Conservation (phyloP, 2,797 vertebrate genomes). For the Galago senegalensis region DNA sequence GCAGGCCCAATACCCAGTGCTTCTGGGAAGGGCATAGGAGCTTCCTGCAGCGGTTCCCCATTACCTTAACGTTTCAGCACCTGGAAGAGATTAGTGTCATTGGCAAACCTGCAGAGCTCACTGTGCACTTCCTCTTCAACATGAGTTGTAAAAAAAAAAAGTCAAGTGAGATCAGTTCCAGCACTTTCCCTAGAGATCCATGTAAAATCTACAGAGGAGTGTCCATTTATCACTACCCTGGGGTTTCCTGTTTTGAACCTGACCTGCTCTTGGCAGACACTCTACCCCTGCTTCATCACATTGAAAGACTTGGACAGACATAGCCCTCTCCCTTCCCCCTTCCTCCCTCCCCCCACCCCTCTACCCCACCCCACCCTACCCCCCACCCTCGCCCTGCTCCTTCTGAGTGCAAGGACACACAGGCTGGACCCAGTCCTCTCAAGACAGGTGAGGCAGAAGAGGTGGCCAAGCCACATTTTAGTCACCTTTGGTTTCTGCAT, state of each 20-base stretch:
- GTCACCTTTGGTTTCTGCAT: background rate
- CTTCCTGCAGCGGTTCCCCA: background rate
- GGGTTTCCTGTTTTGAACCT: constrained; percentile 71
- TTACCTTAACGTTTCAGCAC: constrained; percentile 15
- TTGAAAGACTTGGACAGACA: background rate
- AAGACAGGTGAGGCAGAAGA: background rate
- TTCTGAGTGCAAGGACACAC: background rate
- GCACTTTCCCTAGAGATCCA: constrained; percentile 54
- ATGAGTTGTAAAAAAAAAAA: background rate
- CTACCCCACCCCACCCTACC: background rate
- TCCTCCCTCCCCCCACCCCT: background rate
- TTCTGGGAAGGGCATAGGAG: background rate
- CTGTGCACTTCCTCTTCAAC: constrained; percentile 37
- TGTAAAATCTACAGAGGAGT: constrained; percentile 37
- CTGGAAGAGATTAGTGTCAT: constrained; percentile 73
- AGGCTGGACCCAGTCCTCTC: background rate
- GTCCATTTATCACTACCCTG: constrained; percentile 56
- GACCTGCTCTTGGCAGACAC: constrained; percentile 68
- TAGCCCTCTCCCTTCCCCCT: constrained; percentile 7
- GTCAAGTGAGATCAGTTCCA: constrained; percentile 62
- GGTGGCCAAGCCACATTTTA: background rate
- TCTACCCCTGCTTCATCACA: background rate
- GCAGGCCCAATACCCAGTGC: background rate
- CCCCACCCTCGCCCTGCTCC: background rate
- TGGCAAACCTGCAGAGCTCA: constrained; percentile 37